Base-by-base conservation (phyloP, 2,888 invertebrate genomes). In the Melanchra persicariae region DNA sequence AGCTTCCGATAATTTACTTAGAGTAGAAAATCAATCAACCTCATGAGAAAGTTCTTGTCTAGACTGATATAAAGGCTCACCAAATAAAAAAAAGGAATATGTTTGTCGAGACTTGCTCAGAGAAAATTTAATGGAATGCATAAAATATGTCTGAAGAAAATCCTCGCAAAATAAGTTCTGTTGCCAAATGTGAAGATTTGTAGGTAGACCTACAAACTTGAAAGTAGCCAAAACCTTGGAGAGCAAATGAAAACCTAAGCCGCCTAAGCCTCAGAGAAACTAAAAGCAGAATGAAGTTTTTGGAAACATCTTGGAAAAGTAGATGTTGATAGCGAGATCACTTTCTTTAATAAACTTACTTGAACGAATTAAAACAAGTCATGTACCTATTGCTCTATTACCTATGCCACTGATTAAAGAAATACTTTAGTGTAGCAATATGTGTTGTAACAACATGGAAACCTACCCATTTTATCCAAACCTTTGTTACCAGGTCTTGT, bases 191-290 rank as follows among this genome's bases (percentile, higher is more conserved):
- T 69, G 30, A 72, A 77, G 57, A 71, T 60, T 22, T 51, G 49
- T 65, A 40, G 52, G 24, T 49, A 15, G 30, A 40, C 49, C 26
- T 43, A 43, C 51, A 37, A 65, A 77, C 49, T 69, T 61, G 47
- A 65, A 76, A 76, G 79, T 52, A 54, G 37, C 59, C 52, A 51
- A 54, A 49, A 40, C 37, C 19, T 30, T 37, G 37, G 54, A 22
- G 15, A 58, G 58, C 43, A 57, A 77, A 71, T 81, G 81, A 68
- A 62, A 68, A 43, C 26, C 34, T 66, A 55, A 79, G 57, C 70
- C 45, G 8, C 43, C 19, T 52, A 49, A 76, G 51, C 66, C 34
- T 57, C 17, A 24, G 52, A 26, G 34, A 57, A 81, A 66, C 65
- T 66, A 51, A 63, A 70, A 66, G 43, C 10, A 59, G 64, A 80